A percentile compares a stretch with the other conserved stretches of the same genome.
phyloP scores from a whole-genome alignment of 2,113 vertebrate genomes.

The Rhinoderma darwinii region DNA sequence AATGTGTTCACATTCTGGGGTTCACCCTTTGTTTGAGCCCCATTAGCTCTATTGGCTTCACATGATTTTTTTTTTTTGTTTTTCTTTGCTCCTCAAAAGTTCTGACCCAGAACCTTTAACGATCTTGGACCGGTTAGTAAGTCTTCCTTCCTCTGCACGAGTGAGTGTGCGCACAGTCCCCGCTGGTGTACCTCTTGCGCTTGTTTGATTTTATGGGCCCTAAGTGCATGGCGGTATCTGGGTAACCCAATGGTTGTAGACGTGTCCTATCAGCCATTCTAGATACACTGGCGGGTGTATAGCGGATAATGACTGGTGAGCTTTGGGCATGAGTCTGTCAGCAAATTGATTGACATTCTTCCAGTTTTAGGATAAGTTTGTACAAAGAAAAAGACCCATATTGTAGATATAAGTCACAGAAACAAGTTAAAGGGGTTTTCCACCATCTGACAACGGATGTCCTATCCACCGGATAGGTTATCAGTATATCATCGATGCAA shows the following conservation, averaged over 20 bases:
- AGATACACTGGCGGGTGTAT: conserved; percentile 19
- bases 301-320: not conserved
- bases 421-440: not conserved
- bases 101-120: conserved; percentile 99
- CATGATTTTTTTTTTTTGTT: conserved; percentile 68
- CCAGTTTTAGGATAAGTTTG: not conserved
- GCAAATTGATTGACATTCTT: not conserved
- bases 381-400: not conserved
- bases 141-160: conserved; percentile 88
- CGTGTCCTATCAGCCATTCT: not conserved
- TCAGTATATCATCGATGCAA: too few species aligned
- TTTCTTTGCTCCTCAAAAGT: conserved; percentile 98
- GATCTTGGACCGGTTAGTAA: conserved; percentile 99
- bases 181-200: conserved; percentile 44
- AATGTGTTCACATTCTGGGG: conserved; percentile 65
- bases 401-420: not conserved
- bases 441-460: too few species aligned
- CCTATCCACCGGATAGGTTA: too few species aligned
- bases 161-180: conserved; percentile 76
- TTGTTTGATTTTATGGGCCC: conserved; percentile 42
- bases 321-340: conserved; percentile 31
- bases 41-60: conserved; percentile 81
- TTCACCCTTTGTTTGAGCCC: conserved; percentile 74
- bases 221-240: conserved; percentile 67
- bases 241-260: conserved; percentile 66